A percentile compares a stretch with the other conserved stretches of the same genome.
phyloP scores from a whole-genome alignment of 2,888 invertebrate genomes.

The Ophraella communa region DNA sequence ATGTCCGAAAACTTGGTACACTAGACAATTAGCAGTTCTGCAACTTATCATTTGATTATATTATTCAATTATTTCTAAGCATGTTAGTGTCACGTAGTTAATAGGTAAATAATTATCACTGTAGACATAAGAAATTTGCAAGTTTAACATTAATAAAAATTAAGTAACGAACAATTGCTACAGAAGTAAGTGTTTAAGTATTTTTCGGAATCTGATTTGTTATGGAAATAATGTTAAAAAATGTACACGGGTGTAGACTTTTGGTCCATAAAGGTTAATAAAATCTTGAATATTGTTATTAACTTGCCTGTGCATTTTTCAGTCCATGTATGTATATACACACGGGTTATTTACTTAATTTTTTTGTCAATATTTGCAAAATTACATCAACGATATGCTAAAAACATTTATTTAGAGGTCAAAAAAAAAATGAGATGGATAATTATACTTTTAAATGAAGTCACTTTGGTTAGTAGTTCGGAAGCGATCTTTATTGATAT shows the following conservation, averaged over 20 bases:
- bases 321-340: not conserved
- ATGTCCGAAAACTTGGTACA: not conserved
- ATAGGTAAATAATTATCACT: constrained; percentile 45
- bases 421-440: not conserved
- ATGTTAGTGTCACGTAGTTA: constrained; percentile 32
- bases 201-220: not conserved
- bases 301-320: not conserved
- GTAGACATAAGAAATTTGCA: constrained; percentile 42
- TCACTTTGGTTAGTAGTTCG: not conserved
- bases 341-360: not conserved
- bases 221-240: not conserved
- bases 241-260: not conserved
- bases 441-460: not conserved
- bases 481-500: not conserved
- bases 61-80: not conserved
- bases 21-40: constrained; percentile 13
- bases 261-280: not conserved
- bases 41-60: not conserved
- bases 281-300: not conserved
- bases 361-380: not conserved
- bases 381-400: not conserved
- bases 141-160: constrained; percentile 37
- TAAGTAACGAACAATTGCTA: not conserved
- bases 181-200: not conserved
- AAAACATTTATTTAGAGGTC: not conserved